Evolutionary conservation across 1,140 invertebrate genomes (phyloP), one percentile per base, ranked within the genome.

Genomic region (Drosophila biarmipes): DNA sequence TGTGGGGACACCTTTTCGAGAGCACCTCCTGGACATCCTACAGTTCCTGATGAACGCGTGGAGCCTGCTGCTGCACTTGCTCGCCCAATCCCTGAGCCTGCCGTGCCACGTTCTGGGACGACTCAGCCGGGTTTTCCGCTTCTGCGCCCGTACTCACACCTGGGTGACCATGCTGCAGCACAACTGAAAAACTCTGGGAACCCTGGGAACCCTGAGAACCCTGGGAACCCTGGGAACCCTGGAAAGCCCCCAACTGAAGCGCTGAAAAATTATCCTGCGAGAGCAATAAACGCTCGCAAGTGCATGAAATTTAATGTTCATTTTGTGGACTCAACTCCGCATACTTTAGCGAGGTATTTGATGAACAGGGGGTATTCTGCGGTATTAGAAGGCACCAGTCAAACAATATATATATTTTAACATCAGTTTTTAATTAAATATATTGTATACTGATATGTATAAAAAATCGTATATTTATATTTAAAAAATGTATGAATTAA

Each of bases 221-320:
- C 7, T 31, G 15, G 14, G 8, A 49, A n/a, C 34, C 10, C 19
- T 24, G 24, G 24, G 5, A 24, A 24, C 10, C 19, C 21, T n/a
- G 4, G 4, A 37, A 2, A 11, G 14, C 45, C 7, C 24, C 24
- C 46, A 15, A 12, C n/a, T n/a, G n/a, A n/a, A n/a, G n/a, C 15
- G 49, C 38, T 62, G 37, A 71, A 72, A 87, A 81, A 78, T 78
- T 81, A 87, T 78, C 53, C 58, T 58, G 48, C 38, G 54, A 64
- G 43, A 48, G 68, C 78, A 78, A 87, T 81, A 87, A 86, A 72
- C 43, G 68, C 45, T 57, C 58, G 56, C 55, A 78, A 81, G 48
- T 81, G 59, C 74, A 86, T 78, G 69, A 81, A 82, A 75, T 81
- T 75, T 75, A 82, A 86, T 86, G 64, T 64, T 54, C 56, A 34